phyloP scores from a whole-genome alignment of 2,113 vertebrate species.

The Rhea americana region DNA sequence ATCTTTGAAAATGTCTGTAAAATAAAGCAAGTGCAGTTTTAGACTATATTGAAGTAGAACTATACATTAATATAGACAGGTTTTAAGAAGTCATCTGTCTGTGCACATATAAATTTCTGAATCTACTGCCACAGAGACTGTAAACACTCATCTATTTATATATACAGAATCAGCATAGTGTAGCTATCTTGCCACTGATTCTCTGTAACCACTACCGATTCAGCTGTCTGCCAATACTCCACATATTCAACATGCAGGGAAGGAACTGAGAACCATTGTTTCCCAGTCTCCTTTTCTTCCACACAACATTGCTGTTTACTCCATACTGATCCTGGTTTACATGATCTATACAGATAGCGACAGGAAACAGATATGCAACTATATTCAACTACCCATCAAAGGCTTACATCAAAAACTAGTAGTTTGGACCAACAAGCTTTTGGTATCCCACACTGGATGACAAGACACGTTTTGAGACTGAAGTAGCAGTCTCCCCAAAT shows the following conservation, averaged over 20 bases:
- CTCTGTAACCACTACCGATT: neutral
- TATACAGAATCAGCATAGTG: neutral
- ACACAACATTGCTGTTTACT: neutral
- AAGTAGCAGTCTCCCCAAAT: neutral
- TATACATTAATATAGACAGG: neutral
- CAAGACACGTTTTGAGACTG: neutral
- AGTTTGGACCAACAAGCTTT: neutral
- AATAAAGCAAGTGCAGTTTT: neutral
- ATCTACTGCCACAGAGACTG: neutral
- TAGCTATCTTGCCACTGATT: neutral
- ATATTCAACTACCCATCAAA: neutral
- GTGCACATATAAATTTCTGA: neutral
- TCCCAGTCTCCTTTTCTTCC: neutral
- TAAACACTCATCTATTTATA: neutral
- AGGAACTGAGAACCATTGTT: neutral
- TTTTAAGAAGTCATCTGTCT: neutral
- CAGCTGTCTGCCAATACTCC: neutral
- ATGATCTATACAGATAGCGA: neutral
- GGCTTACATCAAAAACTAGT: neutral
- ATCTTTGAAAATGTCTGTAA: slow-evolving; percentile 80
- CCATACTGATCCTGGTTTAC: neutral
- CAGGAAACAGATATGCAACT: neutral
- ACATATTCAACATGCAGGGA: neutral
- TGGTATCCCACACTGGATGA: neutral
- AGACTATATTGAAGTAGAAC: neutral